These are phyloP conservation scores for Diabrotica virgifera DNA, from an alignment of 1,140 invertebrate genomes.

Conservation along the genomic window DNA sequence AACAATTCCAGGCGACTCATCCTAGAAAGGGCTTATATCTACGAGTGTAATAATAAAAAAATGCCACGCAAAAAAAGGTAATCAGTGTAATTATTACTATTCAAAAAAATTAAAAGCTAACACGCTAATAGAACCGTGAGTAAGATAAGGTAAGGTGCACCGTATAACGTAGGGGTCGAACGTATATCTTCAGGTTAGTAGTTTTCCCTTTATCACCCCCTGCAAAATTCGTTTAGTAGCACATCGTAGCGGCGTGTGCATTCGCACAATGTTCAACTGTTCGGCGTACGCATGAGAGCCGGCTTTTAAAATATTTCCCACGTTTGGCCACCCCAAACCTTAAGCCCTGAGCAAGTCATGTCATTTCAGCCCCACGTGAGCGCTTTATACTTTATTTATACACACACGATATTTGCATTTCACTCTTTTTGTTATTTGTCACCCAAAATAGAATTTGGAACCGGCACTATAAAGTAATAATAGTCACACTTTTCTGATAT, in stretches of 20 bases:
- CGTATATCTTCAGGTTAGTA: not conserved
- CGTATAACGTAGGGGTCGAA: not conserved
- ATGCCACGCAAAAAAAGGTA: too few species aligned
- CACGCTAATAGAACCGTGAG: not conserved
- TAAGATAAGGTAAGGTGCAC: not conserved
- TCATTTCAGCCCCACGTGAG: not conserved
- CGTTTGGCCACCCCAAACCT: not conserved
- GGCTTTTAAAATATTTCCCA: not conserved
- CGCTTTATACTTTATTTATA: not conserved
- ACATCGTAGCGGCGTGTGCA: not conserved
- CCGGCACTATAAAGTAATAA: too few species aligned
- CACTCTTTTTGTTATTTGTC: not conserved
- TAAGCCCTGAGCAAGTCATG: slow-evolving; percentile 1
- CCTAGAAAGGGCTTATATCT: too few species aligned
- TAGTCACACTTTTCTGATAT: too few species aligned
- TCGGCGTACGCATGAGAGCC: slow-evolving; percentile 1
- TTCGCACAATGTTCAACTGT: not conserved
- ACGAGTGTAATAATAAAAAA: too few species aligned
- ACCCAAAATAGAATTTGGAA: too few species aligned
- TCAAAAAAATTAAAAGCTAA: too few species aligned
- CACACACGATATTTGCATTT: not conserved
- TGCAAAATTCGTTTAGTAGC: not conserved
- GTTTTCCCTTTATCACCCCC: not conserved
- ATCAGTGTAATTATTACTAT: too few species aligned
- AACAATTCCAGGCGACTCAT: too few species aligned